Conservation (phyloP, 2,113 vertebrate genomes). For the Potamarius usumacintae region DNA sequence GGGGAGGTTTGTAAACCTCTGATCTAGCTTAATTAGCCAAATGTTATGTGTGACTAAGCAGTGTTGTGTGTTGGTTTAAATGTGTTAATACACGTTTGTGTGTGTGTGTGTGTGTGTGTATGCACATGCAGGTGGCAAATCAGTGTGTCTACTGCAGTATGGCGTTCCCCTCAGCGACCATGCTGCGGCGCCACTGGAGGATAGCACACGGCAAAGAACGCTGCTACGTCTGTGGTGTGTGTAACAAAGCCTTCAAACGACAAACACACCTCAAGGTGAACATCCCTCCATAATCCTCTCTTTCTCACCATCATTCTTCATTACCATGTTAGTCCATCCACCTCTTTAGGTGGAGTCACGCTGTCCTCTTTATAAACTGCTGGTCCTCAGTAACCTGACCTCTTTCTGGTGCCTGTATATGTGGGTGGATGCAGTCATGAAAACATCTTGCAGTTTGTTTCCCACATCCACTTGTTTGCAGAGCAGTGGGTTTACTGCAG, state of each 20-base stretch:
- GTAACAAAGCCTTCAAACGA: constrained; percentile 94
- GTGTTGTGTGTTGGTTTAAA: background rate
- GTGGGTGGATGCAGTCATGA: background rate
- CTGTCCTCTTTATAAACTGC: too few species aligned
- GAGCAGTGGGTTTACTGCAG: background rate
- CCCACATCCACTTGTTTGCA: background rate
- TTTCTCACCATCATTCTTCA: background rate
- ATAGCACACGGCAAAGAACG: constrained; percentile 84
- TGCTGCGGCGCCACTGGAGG: constrained; percentile 82
- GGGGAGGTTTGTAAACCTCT: background rate
- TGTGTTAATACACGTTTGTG: background rate
- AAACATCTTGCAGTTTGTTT: background rate
- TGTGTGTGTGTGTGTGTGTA: constrained; percentile 14
- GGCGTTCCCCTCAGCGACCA: constrained; percentile 78
- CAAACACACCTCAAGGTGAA: constrained; percentile 95
- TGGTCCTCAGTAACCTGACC: background rate
- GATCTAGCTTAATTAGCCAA: background rate
- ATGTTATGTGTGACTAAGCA: background rate
- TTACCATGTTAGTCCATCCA: background rate
- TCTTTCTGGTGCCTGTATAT: background rate
- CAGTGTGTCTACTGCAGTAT: constrained; percentile 89
- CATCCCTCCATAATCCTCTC: background rate
- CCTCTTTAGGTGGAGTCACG: too few species aligned
- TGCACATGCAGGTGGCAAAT: constrained; percentile 72
- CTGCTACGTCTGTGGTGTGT: constrained; percentile 86